Evolutionary conservation across 2,797 vertebrate species (phyloP), one percentile per base, ranked within the genome.

Genomic region (Gobio occitaniae): DNA sequence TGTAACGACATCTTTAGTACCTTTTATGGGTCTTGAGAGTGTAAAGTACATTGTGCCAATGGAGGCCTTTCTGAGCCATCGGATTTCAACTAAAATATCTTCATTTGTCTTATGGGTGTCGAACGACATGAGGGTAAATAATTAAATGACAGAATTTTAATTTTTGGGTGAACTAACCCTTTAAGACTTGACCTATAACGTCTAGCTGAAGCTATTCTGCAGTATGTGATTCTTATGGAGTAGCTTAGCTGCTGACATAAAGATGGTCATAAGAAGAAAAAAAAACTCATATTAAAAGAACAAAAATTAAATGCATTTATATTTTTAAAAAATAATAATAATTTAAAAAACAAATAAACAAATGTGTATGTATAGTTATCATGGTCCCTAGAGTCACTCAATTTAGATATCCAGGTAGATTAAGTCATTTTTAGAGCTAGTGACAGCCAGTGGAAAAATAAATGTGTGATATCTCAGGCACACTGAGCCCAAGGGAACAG

Each of bases 361-460:
- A 50, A 50, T 11, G 3, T 48, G 25, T 19, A 32, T 15, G 6
- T 25, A 47, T 1, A 48, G 19, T 2, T 36, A 32, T 75, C 17
- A n/a, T 66, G 47, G 29, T 56, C 50, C 16, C 19, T 50, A 47
- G 3, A 56, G 54, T 29, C n/a, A 48, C n/a, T 69, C 54, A 25
- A 29, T 78, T 78, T 17, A 82, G 66, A 86, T 78, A 50, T 77
- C 50, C 63, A 76, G 32, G 13, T 63, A 63, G 13, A 86, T 63
- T 9, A 79, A 70, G 50, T 82, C 36, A 61, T 21, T 38, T 15
- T 25, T 29, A 66, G 61, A 21, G 32, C 68, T 71, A 36, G 32
- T 63, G 68, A 74, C 61, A 84, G 48, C 38, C 68, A 84, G 25
- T 71, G 75, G 75, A 54, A 83, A 41, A 32, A 59, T 9, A 32